phyloP scores from a whole-genome alignment of 2,888 invertebrate genomes.

The Argyresthia albistria region DNA sequence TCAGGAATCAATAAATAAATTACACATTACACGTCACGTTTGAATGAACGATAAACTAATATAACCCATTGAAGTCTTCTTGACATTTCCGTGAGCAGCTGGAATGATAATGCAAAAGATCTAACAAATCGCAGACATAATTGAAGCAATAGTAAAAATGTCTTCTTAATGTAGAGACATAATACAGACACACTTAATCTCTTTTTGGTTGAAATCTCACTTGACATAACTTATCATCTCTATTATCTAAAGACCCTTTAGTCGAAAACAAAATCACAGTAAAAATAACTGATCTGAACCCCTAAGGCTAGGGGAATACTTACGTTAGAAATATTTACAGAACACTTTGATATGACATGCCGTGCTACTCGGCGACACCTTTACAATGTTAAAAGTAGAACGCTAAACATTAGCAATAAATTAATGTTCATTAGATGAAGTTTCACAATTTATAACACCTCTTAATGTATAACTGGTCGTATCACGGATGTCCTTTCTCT shows the following conservation, averaged over 20 bases:
- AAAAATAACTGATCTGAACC: slow-evolving; percentile 34
- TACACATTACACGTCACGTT: slow-evolving; percentile 25
- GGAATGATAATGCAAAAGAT: slow-evolving; percentile 16
- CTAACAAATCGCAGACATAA: slow-evolving; percentile 27
- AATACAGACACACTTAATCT: slow-evolving; percentile 55
- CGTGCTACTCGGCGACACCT: slow-evolving; percentile 30
- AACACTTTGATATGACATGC: slow-evolving; percentile 44
- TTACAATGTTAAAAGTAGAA: slow-evolving; percentile 31
- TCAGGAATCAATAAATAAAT: slow-evolving; percentile 54
- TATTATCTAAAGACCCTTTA: slow-evolving; percentile 25
- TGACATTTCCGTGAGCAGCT: slow-evolving; percentile 23
- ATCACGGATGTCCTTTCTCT: neutral
- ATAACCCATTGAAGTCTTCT: neutral
- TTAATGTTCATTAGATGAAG: slow-evolving; percentile 29
- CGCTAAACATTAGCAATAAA: slow-evolving; percentile 50
- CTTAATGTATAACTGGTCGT: slow-evolving; percentile 5
- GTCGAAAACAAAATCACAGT: slow-evolving; percentile 65
- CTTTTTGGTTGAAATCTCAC: slow-evolving; percentile 71
- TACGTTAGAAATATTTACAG: slow-evolving; percentile 46
- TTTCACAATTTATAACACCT: slow-evolving; percentile 43
- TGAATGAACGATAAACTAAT: slow-evolving; percentile 22
- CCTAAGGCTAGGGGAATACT: slow-evolving; percentile 25
- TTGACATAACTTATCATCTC: slow-evolving; percentile 24
- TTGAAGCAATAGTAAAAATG: slow-evolving; percentile 18
- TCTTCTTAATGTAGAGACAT: slow-evolving; percentile 43